A percentile compares a stretch with the other conserved stretches of the same genome.
Evolutionary conservation across 1,140 invertebrate species (phyloP).

Genomic region (Meloidogyne hapla): DNA sequence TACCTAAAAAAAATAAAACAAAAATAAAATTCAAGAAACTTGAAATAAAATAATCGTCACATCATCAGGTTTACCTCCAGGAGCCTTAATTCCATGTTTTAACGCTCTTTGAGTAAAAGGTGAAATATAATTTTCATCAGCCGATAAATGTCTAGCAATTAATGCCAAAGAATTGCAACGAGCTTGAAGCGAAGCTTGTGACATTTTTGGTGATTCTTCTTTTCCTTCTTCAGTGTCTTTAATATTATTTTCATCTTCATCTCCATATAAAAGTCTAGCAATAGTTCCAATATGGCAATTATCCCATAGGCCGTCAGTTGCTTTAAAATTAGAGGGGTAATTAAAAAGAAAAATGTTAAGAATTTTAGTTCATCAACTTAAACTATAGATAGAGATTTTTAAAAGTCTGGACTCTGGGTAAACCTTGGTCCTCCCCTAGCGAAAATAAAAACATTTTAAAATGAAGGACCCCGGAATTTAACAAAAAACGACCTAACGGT

Average conservation of each 20-base stretch:
- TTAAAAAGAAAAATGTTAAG: background rate
- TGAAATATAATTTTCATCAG: conserved; percentile 88
- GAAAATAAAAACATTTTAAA: too few relatives aligned
- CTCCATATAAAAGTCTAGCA: background rate
- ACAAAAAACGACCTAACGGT: too few relatives aligned
- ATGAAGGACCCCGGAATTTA: too few relatives aligned
- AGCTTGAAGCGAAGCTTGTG: conserved; percentile 71
- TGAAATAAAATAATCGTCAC: conserved; percentile 82
- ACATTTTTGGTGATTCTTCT: background rate
- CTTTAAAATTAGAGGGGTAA: conserved; percentile 62
- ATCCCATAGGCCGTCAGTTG: conserved; percentile 96
- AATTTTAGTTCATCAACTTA: too few relatives aligned
- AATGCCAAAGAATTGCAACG: conserved; percentile 89
- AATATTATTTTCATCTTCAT: conserved; percentile 73
- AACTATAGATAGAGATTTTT: too few relatives aligned
- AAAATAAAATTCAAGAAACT: conserved; percentile 38
- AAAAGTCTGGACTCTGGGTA: too few relatives aligned
- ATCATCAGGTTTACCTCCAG: conserved; percentile 73
- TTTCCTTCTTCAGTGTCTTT: conserved; percentile 71
- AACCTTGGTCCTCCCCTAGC: too few relatives aligned
- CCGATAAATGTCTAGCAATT: conserved; percentile 86
- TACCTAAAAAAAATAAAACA: background rate
- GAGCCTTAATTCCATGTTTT: conserved; percentile 67
- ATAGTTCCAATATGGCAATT: conserved; percentile 78
- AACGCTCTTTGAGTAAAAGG: conserved; percentile 88